These are phyloP conservation scores for Dendronephthya gigantea DNA, from an alignment of 64 coral and sea anemone species.

Conservation along the genomic window DNA sequence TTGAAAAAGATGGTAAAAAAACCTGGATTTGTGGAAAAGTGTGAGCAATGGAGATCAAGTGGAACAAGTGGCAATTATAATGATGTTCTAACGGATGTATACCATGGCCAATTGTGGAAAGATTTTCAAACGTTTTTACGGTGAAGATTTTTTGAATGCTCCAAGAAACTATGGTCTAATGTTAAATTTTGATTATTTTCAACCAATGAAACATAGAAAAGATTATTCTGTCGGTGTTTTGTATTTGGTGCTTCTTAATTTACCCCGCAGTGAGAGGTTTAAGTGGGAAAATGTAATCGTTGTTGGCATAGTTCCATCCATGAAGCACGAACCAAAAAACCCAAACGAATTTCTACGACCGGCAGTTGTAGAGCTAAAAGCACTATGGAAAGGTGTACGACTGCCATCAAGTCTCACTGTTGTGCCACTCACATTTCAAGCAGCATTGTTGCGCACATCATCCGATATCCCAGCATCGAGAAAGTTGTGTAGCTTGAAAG, in stretches of 20 bases:
- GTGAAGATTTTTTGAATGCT: neutral
- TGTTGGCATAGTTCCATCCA: neutral
- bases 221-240: neutral
- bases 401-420: neutral
- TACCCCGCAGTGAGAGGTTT: neutral
- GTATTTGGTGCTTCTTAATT: neutral
- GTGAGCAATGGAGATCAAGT: neutral
- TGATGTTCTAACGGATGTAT: neutral
- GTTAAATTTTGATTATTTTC: constrained; percentile 18
- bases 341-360: neutral
- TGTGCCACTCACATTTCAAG: neutral
- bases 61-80: neutral
- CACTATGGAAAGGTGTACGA: neutral
- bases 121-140: neutral
- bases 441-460: neutral
- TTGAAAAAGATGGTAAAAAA: neutral
- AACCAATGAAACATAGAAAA: constrained; percentile 4
- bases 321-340: neutral
- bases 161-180: constrained; percentile 11
- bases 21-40: neutral
- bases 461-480: neutral
- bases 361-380: neutral
- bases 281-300: constrained; percentile 10
- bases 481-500: neutral
- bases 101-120: neutral